phyloP scores from a whole-genome alignment of 1,140 invertebrate species.

The Cotesia glomerata region DNA sequence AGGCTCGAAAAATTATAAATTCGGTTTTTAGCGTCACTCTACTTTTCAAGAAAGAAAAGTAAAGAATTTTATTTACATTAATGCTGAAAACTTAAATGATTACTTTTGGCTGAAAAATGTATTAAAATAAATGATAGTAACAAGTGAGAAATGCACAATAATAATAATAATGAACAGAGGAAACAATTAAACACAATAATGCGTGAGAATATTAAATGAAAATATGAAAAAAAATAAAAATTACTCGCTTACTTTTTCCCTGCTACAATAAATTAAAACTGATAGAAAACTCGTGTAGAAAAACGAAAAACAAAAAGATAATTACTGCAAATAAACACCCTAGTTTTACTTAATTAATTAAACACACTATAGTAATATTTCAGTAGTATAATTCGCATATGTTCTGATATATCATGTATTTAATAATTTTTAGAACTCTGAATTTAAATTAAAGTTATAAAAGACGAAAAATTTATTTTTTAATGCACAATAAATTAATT shows the following conservation, averaged over 20 bases:
- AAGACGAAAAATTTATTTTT: background rate
- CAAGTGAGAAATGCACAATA: background rate
- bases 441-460: background rate
- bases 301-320: background rate
- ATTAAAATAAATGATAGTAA: background rate
- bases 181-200: background rate
- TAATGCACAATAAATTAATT: no score
- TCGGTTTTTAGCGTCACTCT: no score
- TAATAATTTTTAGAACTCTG: background rate
- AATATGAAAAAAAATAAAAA: background rate
- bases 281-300: background rate
- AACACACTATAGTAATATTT: background rate
- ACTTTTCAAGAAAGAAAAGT: no score
- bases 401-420: background rate
- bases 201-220: background rate
- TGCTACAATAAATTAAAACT: background rate
- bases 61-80: no score
- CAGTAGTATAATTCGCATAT: no score
- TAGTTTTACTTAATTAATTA: background rate
- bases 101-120: background rate
- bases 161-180: background rate
- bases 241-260: slow-evolving; percentile 3
- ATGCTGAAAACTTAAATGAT: background rate
- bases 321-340: slow-evolving; percentile 5
- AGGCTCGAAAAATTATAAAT: no score